Evolutionary conservation across 2,797 vertebrate species (phyloP).

Genomic region (Anguilla anguilla): DNA sequence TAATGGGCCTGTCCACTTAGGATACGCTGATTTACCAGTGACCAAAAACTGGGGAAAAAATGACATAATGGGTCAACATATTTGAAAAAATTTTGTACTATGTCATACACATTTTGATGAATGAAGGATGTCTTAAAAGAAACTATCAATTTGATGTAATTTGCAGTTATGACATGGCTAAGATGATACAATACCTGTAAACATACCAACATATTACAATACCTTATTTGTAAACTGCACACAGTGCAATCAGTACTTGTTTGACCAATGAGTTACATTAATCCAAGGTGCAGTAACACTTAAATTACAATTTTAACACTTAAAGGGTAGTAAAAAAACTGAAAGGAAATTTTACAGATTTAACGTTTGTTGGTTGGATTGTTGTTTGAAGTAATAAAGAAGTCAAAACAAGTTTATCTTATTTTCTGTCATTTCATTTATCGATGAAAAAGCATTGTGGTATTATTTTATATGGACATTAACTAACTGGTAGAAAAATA

Average conservation of each 20-base stretch:
- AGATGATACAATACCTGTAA: neutral
- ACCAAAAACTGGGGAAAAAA: neutral
- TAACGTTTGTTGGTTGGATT: neutral
- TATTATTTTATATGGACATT: neutral
- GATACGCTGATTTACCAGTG: constrained; percentile 24
- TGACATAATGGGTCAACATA: neutral
- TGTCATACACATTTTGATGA: neutral
- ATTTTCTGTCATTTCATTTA: neutral
- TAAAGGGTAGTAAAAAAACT: constrained; percentile 20
- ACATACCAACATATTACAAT: neutral
- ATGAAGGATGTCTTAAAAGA: neutral
- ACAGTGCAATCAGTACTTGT: neutral
- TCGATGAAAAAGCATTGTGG: neutral
- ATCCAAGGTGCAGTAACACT: neutral
- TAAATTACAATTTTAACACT: neutral
- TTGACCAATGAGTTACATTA: neutral
- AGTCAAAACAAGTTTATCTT: neutral
- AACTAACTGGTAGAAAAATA: neutral
- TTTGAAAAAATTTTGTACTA: neutral
- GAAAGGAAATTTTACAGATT: constrained; percentile 6
- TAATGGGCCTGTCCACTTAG: constrained; percentile 32
- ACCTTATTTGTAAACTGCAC: neutral
- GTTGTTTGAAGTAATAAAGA: neutral
- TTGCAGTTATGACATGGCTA: neutral
- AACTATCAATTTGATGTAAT: constrained; percentile 2